Evolutionary conservation across 1,140 invertebrate genomes (phyloP).

Genomic region (Conus ventricosus): DNA sequence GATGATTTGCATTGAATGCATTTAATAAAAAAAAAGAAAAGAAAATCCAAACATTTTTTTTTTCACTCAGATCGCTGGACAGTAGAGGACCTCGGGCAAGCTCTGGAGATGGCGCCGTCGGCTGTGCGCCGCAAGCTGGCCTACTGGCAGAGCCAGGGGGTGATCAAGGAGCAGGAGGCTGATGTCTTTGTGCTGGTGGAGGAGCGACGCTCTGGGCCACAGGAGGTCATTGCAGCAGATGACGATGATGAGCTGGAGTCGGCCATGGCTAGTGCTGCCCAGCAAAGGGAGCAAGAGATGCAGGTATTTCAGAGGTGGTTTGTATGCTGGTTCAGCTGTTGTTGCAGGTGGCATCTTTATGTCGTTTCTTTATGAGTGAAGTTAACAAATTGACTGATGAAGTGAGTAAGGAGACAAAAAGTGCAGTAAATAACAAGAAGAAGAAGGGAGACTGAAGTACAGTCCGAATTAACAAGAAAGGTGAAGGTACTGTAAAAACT

Average conservation of each 20-base stretch:
- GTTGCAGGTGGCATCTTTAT: not conserved
- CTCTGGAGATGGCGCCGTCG: conserved; percentile 89
- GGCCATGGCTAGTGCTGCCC: conserved; percentile 93
- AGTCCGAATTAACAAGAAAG: too few relatives aligned
- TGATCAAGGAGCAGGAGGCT: conserved; percentile 84
- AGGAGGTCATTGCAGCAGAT: conserved; percentile 82
- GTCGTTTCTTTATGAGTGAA: not conserved
- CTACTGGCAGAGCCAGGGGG: conserved; percentile 89
- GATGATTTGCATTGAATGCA: too few relatives aligned
- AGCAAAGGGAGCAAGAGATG: conserved; percentile 91
- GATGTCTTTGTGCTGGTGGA: conserved; percentile 89
- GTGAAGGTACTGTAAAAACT: too few relatives aligned
- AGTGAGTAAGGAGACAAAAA: too few relatives aligned
- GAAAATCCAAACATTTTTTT: too few relatives aligned
- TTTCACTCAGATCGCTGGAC: conserved; percentile 82
- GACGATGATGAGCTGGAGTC: conserved; percentile 95
- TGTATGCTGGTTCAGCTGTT: not conserved
- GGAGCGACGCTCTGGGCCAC: conserved; percentile 76
- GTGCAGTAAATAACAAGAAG: too few relatives aligned
- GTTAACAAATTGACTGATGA: not conserved
- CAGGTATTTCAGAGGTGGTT: conserved; percentile 50
- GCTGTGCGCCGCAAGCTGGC: conserved; percentile 88
- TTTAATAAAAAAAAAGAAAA: too few relatives aligned
- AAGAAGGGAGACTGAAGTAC: too few relatives aligned
- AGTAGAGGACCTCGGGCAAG: conserved; percentile 87